Evolutionary conservation across 1,140 invertebrate genomes (phyloP), one percentile per base, ranked within the genome.

Genomic region (Cydia amplana): DNA sequence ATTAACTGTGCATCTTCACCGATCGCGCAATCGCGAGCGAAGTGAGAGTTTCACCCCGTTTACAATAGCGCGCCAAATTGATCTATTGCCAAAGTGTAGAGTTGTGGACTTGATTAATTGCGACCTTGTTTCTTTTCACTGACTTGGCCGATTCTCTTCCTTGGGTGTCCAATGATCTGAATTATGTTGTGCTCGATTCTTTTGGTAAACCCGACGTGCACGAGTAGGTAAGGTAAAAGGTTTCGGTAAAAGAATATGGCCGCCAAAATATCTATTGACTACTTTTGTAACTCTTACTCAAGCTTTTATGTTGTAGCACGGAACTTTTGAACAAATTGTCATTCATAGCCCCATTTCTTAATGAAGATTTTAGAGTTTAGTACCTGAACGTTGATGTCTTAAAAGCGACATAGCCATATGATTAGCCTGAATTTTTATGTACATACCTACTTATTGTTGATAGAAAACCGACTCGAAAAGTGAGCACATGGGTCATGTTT

Each of bases 1-100:
- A 60, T 60, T 20, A 60, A 9, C 55, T 18, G 55, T 60, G 18
- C 55, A 60, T 60, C 55, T 60, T 60, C n/a, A 18, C 6, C 51
- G 51, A 18, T 55, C 18, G 55, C 18, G 55, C 9, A 60, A 60
- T 60, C 55, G 1, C 55, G 55, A 60, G 55, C 55, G 55, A 60
- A 60, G 55, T 20, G 20, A 60, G 55, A 60, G 55, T 60, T 60
- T 60, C 55, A 60, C 55, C 55, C 55, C 7, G 55, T 60, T 60
- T 60, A 60, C 55, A 60, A 60, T 23, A 60, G 55, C 55, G 55
- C 55, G 7, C 49, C 49, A 60, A 60, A 60, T 60, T 23, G 55
- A 60, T 20, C 55, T 60, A 23, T 60, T 60, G 55, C 55, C 55
- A 60, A 60, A 60, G 2, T 20, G 55, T 23, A 9, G n/a, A 2